Base-by-base conservation (phyloP, 1,140 invertebrate species). In the Aphidius gifuensis region DNA sequence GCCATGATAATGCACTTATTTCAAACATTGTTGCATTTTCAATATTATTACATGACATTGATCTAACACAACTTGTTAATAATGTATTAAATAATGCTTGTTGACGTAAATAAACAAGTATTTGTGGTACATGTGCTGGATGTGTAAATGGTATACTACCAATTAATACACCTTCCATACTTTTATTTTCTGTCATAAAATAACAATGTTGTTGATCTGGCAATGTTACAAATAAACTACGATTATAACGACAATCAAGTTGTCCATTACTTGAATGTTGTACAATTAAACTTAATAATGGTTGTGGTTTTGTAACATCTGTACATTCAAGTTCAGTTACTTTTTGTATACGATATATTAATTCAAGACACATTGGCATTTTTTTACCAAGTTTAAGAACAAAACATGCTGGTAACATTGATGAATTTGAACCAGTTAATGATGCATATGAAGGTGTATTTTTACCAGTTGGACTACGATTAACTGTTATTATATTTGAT, bases 141-240 rank as follows among this genome's bases (percentile, higher is more conserved):
- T 97, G 94, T 4, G 92, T 95, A 75, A 97, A 97, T 0, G 94
- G 92, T 62, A 98, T 89, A 58, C 87, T 89, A 21, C 85, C 84
- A 16, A 97, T 88, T 68, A 94, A 75, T 42, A 92, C 87, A 4
- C 92, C 94, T 54, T 90, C 86, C 78, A 97, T 84, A 9, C 85
- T 86, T 66, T 86, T 86, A 62, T 86, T 87, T 72, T 94, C 91
- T 5, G 92, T 95, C 80, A 98, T 85, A 75, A 94, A 94, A 75
- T 97, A 98, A 73, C 92, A 94, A 75, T 98, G 96, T 44, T 89
- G 88, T 72, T 97, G 94, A 73, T 96, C 94, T 0, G 93, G 92
- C 39, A 97, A 81, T 53, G 89, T 91, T 71, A 92, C 90, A 83
- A 89, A 91, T 5, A 92, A 78, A 64, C 89, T 90, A 74, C 85